Evolutionary conservation across 2,113 vertebrate genomes (phyloP), one percentile per base, ranked within the genome.

Genomic region (Serilophus lunatus): DNA sequence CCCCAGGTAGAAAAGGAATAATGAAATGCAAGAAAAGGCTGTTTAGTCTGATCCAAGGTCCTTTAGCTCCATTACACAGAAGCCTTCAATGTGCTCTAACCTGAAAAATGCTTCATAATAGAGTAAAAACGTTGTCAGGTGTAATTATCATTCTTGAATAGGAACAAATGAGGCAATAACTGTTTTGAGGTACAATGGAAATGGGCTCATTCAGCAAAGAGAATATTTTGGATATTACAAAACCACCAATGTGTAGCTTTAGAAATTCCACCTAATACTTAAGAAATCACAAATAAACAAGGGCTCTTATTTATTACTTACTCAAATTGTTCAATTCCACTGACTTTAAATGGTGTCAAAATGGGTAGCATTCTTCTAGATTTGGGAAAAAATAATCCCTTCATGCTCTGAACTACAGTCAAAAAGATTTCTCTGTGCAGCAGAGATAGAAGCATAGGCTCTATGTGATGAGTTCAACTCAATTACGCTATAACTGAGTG

Each of bases 281-380:
- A 91, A 94, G 61, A 97, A 97, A 94, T 86, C 12, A 7, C 25
- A 94, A 82, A 94, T 69, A 89, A 86, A 85, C 93, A 56, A 72
- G n/a, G 12, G 8, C 3, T 63, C 6, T 38, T 90, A 79, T 40
- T 84, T 56, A 88, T 93, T 95, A 18, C 13, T 84, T 87, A 40
- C 25, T 78, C 8, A 47, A 82, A 80, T 54, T 60, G 13, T 72
- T 93, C 33, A 75, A 28, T 69, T 86, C 18, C 47, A 83, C 16
- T 65, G 33, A 29, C 22, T 78, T 70, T n/a, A 79, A 64, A 42
- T 71, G 18, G 5, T 72, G 89, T 79, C 31, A 50, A 89, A 93
- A 91, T 29, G 10, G 25, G 13, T 59, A 44, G 13, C 1, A 5
- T 38, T 23, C 42, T 24, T 54, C 50, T 81, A 31, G 8, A 68